A percentile compares a stretch with the other conserved stretches of the same genome.
Evolutionary conservation across 2,888 invertebrate species (phyloP).

Genomic region (Brachypalpus laphriformis): DNA sequence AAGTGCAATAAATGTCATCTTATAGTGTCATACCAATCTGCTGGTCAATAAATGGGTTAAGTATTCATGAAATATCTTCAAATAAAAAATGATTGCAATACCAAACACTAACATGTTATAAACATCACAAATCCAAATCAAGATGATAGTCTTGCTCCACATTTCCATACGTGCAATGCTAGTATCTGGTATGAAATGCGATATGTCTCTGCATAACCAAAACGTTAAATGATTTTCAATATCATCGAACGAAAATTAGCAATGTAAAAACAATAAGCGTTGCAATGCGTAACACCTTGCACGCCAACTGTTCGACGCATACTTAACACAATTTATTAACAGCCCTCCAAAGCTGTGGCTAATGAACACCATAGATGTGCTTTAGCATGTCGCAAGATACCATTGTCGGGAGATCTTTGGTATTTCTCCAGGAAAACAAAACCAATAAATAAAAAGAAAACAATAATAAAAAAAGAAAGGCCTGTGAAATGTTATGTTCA

Average conservation of each 20-base stretch:
- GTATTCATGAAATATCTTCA: background rate
- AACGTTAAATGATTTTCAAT: background rate
- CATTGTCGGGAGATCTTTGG: background rate
- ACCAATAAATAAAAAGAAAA: constrained; percentile 8
- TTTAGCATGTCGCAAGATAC: background rate
- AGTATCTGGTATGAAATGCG: background rate
- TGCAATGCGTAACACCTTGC: constrained; percentile 10
- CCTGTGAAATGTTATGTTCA: background rate
- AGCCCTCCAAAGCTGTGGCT: constrained; percentile 1
- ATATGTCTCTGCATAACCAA: background rate
- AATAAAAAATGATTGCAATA: background rate
- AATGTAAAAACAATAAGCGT: background rate
- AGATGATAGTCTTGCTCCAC: background rate
- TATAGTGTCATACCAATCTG: too few relatives aligned
- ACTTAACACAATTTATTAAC: constrained; percentile 27
- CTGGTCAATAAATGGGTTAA: background rate
- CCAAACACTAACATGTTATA: background rate
- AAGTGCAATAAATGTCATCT: too few relatives aligned
- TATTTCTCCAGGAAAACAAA: background rate
- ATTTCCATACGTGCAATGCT: background rate
- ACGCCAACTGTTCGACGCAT: background rate
- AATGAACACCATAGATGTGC: constrained; percentile 6
- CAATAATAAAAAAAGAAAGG: constrained; percentile 12
- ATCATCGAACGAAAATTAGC: background rate
- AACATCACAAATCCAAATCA: background rate